These are phyloP conservation scores for Philhelius pedissequus DNA, from an alignment of 2,888 invertebrate genomes.

Conservation along the genomic window DNA sequence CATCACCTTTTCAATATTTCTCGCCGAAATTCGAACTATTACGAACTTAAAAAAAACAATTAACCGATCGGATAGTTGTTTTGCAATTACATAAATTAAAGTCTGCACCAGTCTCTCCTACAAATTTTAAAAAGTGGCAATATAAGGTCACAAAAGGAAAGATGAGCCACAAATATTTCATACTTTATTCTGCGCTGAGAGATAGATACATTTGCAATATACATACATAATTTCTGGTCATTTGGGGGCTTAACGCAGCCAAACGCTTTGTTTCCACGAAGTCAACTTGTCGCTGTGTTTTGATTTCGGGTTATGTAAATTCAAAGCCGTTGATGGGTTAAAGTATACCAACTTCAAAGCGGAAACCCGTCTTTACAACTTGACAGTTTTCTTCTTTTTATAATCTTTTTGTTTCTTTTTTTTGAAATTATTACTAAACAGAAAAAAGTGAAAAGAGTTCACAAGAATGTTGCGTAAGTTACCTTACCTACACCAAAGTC, in stretches of 20 bases:
- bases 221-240: conserved; percentile 46
- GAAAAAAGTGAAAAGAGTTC: conserved; percentile 63
- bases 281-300: conserved; percentile 39
- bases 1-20: too few relatives aligned
- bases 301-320: conserved; percentile 61
- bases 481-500: conserved; percentile 6
- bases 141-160: conserved; percentile 37
- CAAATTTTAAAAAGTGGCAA: not conserved
- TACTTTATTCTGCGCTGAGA: not conserved
- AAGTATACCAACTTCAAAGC: conserved; percentile 14
- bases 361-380: conserved; percentile 44
- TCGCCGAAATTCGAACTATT: too few relatives aligned
- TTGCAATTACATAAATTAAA: not conserved
- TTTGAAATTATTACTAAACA: not conserved
- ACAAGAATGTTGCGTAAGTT: conserved; percentile 61
- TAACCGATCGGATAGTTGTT: too few relatives aligned
- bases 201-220: too few relatives aligned
- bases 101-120: too few relatives aligned
- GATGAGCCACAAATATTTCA: not conserved
- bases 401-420: not conserved
- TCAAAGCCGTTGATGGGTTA: not conserved
- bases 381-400: conserved; percentile 36
- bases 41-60: too few relatives aligned
- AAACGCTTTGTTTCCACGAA: not conserved
- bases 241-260: not conserved